Evolutionary conservation across 2,113 vertebrate genomes (phyloP), one percentile per base, ranked within the genome.

Genomic region (Erinaceus europaeus): DNA sequence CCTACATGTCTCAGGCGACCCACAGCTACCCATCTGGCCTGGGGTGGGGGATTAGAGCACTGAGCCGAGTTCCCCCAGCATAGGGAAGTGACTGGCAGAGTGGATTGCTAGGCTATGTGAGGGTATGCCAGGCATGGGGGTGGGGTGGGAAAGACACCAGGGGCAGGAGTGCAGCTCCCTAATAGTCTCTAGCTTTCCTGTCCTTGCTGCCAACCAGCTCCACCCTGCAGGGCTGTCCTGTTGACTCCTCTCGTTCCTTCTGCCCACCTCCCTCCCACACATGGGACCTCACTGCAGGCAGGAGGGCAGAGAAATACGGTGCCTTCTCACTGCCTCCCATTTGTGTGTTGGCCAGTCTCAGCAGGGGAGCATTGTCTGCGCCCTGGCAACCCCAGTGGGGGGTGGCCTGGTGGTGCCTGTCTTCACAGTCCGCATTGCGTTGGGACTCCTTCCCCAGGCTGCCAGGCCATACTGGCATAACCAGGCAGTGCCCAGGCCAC

Each of bases 401-500:
- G 48, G 85, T 67, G 71, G 38, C 82, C 78, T 52, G 72, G 6
- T 4, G 29, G 38, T 21, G 40, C 64, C 68, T 3, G 15, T 46
- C 38, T 9, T 92, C 53, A 8, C 13, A 25, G 29, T 77, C 53
- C 64, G 18, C 7, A 6, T 3, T 71, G 18, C 7, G 5, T 3
- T 71, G 69, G 38, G 55, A 62, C 62, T 84, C 68, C n/a, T 50
- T 88, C 53, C 52, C 83, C 14, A 17, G 67, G 67, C 32, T 69
- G 50, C 79, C 77, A 78, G 84, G 77, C 65, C 74, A 50, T 77
- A 78, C 64, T 91, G 73, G 84, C 46, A 8, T 91, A 71, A 78
- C 87, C 90, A 91, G 94, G 87, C 94, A 93, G 61, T 90, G 90
- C 94, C 86, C 40, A 86, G 90, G 88, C 86, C 72, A 86, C 90